Percentiles rank a stretch among this genome's conserved stretches.
Conservation (phyloP, 2,888 invertebrate species). For the Melipona bicolor region DNA sequence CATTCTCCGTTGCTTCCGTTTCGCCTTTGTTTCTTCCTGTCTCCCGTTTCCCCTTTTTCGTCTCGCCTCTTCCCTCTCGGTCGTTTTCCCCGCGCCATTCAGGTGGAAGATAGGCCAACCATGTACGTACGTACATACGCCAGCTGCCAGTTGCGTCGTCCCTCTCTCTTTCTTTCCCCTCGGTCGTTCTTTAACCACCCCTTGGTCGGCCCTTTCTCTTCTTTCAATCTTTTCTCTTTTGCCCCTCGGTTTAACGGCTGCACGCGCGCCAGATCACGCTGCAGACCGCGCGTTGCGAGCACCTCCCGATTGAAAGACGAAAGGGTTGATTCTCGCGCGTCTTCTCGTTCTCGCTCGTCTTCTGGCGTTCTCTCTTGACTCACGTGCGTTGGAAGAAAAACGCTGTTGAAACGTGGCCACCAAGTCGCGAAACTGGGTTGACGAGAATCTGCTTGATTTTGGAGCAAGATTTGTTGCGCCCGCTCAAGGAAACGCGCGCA, state of each 20-base stretch:
- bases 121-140: constrained; percentile 41
- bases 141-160: constrained; percentile 64
- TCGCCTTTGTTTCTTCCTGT: constrained; percentile 38
- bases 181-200: not conserved
- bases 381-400: constrained; percentile 11
- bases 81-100: constrained; percentile 20
- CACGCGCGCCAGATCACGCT: constrained; percentile 60
- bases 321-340: constrained; percentile 56
- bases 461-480: too few species aligned
- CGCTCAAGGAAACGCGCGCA: too few species aligned
- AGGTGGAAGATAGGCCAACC: constrained; percentile 43
- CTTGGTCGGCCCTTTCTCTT: constrained; percentile 20
- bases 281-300: constrained; percentile 55
- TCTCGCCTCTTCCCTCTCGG: not conserved
- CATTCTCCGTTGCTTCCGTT: constrained; percentile 3
- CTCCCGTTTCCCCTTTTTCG: not conserved
- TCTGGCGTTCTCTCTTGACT: not conserved
- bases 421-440: constrained; percentile 19
- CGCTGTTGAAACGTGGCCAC: constrained; percentile 4
- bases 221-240: constrained; percentile 31
- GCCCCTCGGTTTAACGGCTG: constrained; percentile 58
- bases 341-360: constrained; percentile 13
- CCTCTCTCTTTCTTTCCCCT: constrained; percentile 22
- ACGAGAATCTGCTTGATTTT: not conserved
- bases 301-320: constrained; percentile 47